phyloP scores from a whole-genome alignment of 2,797 vertebrate genomes.

The Acipenser transmontanus region DNA sequence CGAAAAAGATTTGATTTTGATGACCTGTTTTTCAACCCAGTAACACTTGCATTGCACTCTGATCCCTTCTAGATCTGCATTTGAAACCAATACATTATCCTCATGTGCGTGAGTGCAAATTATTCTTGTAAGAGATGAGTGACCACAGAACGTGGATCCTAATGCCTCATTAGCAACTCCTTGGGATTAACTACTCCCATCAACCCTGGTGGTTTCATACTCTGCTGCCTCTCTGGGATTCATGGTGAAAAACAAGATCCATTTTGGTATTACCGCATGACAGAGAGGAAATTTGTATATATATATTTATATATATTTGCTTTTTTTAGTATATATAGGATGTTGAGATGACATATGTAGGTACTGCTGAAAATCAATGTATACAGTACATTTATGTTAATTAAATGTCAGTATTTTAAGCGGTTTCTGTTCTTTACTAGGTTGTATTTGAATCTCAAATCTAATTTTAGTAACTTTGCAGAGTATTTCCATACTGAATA shows the following conservation, averaged over 20 bases:
- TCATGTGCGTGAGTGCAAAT: constrained; percentile 12
- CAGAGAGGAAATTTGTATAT: not conserved
- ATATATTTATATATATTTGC: not conserved
- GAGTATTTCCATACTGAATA: not conserved
- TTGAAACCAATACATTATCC: constrained; percentile 15
- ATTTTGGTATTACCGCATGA: no score
- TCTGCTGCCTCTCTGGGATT: not conserved
- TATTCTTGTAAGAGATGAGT: constrained; percentile 5
- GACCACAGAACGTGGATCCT: not conserved
- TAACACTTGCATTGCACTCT: not conserved
- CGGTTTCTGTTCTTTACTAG: not conserved
- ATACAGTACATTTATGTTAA: no score
- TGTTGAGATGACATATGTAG: not conserved
- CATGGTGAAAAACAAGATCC: not conserved
- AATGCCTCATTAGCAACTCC: constrained; percentile 5
- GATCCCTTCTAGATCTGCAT: constrained; percentile 6
- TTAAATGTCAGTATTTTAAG: no score
- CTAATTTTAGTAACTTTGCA: no score
- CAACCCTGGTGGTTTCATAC: not conserved
- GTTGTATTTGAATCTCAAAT: no score
- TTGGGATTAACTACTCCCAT: constrained; percentile 10
- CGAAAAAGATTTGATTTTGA: no score
- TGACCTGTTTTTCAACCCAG: not conserved
- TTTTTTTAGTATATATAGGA: no score
- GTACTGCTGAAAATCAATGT: not conserved